Evolutionary conservation across 2,888 invertebrate species (phyloP).

Genomic region (Cynaeus angustus): DNA sequence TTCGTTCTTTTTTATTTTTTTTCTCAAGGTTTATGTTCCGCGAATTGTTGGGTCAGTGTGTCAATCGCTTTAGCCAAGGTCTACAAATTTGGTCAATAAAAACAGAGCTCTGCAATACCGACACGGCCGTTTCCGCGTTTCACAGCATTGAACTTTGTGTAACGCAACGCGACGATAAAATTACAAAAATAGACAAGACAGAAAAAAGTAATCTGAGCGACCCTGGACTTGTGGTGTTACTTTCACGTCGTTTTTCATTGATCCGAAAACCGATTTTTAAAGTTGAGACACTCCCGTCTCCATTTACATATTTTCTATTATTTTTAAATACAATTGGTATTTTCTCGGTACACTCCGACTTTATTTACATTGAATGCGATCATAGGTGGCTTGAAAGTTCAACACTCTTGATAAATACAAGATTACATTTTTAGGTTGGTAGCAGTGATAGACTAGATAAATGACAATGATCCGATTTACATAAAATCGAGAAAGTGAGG

Average conservation of each 20-base stretch:
- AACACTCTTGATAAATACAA: conserved; percentile 32
- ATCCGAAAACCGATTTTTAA: conserved; percentile 14
- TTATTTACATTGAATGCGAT: conserved; percentile 34
- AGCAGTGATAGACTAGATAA: not conserved
- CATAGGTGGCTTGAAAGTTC: conserved; percentile 23
- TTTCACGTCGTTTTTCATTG: conserved; percentile 11
- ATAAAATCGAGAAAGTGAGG: too few relatives aligned
- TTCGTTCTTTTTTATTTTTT: conserved; percentile 11
- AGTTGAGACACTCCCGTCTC: conserved; percentile 16
- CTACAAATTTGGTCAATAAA: conserved; percentile 43
- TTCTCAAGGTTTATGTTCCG: conserved; percentile 45
- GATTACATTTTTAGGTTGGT: conserved; percentile 8
- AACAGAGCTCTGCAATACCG: conserved; percentile 1
- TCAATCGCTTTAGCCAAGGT: conserved; percentile 52
- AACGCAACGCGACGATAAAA: conserved; percentile 19
- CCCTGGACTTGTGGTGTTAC: conserved; percentile 2
- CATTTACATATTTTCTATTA: conserved; percentile 41
- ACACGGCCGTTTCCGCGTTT: conserved; percentile 23
- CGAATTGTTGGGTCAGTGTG: conserved; percentile 52
- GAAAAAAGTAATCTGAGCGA: not conserved
- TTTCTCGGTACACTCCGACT: conserved; percentile 5
- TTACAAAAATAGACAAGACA: conserved; percentile 2
- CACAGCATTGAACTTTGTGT: conserved; percentile 40
- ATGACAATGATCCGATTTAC: too few relatives aligned
- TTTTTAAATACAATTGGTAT: conserved; percentile 37